phyloP scores from a whole-genome alignment of 2,888 invertebrate species.

The Epinotia bilunana region DNA sequence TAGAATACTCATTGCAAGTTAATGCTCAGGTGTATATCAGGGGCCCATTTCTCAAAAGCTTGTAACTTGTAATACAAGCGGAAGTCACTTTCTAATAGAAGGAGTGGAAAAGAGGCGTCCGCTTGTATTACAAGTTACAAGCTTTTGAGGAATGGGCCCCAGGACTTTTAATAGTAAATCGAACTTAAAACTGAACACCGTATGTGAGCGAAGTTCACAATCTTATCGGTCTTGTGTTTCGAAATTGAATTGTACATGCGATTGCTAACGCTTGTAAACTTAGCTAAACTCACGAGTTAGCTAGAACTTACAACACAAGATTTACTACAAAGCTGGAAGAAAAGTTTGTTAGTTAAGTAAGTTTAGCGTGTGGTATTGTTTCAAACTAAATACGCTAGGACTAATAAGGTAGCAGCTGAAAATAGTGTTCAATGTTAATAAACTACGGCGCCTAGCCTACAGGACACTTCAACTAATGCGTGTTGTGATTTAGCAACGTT shows the following conservation, averaged over 20 bases:
- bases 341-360: conserved; percentile 8
- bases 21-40: too few relatives aligned
- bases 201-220: not conserved
- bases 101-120: too few relatives aligned
- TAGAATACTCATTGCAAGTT: too few relatives aligned
- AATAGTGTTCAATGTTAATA: not conserved
- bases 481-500: too few relatives aligned
- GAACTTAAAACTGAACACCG: not conserved
- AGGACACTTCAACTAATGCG: too few relatives aligned
- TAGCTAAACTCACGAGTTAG: conserved; percentile 8
- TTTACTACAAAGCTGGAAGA: conserved; percentile 13
- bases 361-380: conserved; percentile 14
- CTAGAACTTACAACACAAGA: conserved; percentile 4
- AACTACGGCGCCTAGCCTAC: too few relatives aligned
- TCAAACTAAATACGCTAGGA: conserved; percentile 5
- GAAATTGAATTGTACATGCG: conserved; percentile 19
- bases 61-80: too few relatives aligned
- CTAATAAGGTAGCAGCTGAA: not conserved
- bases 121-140: too few relatives aligned
- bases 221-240: not conserved
- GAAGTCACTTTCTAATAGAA: too few relatives aligned
- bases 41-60: too few relatives aligned
- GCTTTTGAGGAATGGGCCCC: too few relatives aligned
- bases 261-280: conserved; percentile 15
- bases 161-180: not conserved